Conservation (phyloP, 2,888 invertebrate genomes). For the Mesoligia furuncula region DNA sequence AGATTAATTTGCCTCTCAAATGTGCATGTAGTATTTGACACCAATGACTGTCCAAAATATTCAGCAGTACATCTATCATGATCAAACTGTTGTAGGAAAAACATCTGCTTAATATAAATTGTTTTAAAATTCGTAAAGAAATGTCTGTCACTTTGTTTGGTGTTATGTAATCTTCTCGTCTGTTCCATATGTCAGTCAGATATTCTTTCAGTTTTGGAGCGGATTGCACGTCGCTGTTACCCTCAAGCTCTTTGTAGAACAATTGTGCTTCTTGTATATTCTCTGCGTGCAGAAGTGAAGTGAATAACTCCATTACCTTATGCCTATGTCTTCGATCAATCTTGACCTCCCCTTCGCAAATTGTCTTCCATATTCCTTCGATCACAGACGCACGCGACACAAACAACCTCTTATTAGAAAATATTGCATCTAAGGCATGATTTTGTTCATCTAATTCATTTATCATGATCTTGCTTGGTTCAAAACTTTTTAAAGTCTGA, state of each 20-base stretch:
- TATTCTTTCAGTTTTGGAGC: constrained; percentile 39
- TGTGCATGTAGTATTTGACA: constrained; percentile 62
- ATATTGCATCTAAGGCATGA: constrained; percentile 59
- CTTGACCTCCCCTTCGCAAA: constrained; percentile 49
- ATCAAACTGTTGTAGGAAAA: constrained; percentile 62
- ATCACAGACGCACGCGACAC: constrained; percentile 39
- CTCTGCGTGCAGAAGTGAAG: constrained; percentile 36
- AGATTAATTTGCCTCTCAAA: constrained; percentile 40
- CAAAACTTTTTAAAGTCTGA: constrained; percentile 57
- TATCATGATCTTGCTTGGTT: constrained; percentile 65
- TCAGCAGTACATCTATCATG: constrained; percentile 70
- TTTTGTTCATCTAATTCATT: constrained; percentile 61
- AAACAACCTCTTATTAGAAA: constrained; percentile 53
- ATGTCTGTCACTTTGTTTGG: constrained; percentile 38
- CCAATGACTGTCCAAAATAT: constrained; percentile 70
- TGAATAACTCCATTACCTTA: constrained; percentile 46
- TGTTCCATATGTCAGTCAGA: constrained; percentile 39
- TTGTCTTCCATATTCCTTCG: constrained; percentile 51
- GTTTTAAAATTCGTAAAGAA: constrained; percentile 53
- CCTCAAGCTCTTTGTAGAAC: constrained; percentile 33
- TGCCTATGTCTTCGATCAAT: constrained; percentile 30
- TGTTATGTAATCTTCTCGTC: constrained; percentile 26
- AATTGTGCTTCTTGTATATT: constrained; percentile 30
- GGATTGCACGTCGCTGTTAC: constrained; percentile 12
- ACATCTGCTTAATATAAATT: constrained; percentile 59